phyloP scores from a whole-genome alignment of 2,113 vertebrate species.

The Cyprinodon tularosa region DNA sequence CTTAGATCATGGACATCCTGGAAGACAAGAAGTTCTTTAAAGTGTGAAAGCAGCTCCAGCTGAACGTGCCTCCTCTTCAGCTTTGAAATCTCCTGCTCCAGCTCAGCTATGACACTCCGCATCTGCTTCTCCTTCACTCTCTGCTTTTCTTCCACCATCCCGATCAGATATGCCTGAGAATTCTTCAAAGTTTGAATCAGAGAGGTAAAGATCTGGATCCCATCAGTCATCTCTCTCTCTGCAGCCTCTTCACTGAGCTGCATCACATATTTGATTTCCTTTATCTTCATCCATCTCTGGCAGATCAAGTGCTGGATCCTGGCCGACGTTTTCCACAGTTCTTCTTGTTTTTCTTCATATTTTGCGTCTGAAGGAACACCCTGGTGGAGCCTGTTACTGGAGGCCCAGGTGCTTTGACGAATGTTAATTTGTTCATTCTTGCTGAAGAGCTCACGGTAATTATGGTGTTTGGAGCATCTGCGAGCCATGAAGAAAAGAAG shows the following conservation, averaged over 20 bases:
- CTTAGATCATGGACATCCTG: neutral
- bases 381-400: neutral
- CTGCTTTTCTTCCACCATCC: constrained; percentile 4
- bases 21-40: constrained; percentile 16
- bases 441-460: constrained; percentile 12
- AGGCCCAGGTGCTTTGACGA: neutral
- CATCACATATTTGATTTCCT: neutral
- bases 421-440: neutral
- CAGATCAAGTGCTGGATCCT: neutral
- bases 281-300: neutral
- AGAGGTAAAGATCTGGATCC: constrained; percentile 6
- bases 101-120: neutral
- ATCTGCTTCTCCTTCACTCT: neutral
- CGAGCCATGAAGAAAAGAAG: neutral
- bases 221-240: neutral
- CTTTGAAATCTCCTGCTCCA: constrained; percentile 18
- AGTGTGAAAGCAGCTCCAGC: constrained; percentile 14
- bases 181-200: constrained; percentile 17
- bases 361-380: neutral
- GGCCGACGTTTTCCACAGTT: neutral
- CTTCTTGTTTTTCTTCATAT: neutral
- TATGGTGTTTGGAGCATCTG: neutral
- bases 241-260: neutral
- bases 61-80: neutral
- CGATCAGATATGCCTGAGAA: neutral